A percentile compares a stretch with the other conserved stretches of the same genome.
Evolutionary conservation across 2,113 vertebrate species (phyloP).

Genomic region (Xiphophorus maculatus): DNA sequence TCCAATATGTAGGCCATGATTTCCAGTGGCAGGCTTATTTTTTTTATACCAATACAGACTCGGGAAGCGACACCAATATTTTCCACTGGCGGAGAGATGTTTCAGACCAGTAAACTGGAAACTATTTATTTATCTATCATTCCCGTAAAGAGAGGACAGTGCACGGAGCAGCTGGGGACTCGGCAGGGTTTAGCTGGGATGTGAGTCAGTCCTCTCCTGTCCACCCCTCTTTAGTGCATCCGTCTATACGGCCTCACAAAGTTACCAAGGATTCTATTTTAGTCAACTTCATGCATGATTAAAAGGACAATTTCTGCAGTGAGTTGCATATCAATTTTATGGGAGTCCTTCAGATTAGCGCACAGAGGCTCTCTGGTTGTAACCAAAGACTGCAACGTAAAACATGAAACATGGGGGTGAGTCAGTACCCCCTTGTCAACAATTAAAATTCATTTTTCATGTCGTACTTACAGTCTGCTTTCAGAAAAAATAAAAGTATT

Average conservation of each 20-base stretch:
- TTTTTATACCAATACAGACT: neutral
- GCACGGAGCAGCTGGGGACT: conserved; percentile 24
- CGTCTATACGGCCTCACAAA: conserved; percentile 6
- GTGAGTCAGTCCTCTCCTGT: conserved; percentile 27
- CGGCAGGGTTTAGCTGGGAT: conserved; percentile 1
- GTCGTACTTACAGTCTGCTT: too few species aligned
- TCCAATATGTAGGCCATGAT: conserved; percentile 21
- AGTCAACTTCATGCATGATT: conserved; percentile 44
- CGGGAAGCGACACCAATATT: conserved; percentile 10
- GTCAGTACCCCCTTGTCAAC: too few species aligned
- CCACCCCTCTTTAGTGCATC: conserved; percentile 3
- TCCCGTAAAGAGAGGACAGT: conserved; percentile 13
- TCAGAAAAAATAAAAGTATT: too few species aligned
- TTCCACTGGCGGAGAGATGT: conserved; percentile 19
- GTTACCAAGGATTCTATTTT: conserved; percentile 36
- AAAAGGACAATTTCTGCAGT: conserved; percentile 16
- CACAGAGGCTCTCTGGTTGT: neutral
- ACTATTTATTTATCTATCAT: conserved; percentile 22
- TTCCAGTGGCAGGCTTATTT: conserved; percentile 20
- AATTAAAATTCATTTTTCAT: too few species aligned
- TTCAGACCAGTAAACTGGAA: conserved; percentile 36
- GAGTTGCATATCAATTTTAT: conserved; percentile 24
- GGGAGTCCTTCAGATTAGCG: conserved; percentile 15
- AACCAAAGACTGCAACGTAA: neutral
- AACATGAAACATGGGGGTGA: neutral